Conservation (phyloP, 2,888 invertebrate genomes). For the Aphidius colemani region DNA sequence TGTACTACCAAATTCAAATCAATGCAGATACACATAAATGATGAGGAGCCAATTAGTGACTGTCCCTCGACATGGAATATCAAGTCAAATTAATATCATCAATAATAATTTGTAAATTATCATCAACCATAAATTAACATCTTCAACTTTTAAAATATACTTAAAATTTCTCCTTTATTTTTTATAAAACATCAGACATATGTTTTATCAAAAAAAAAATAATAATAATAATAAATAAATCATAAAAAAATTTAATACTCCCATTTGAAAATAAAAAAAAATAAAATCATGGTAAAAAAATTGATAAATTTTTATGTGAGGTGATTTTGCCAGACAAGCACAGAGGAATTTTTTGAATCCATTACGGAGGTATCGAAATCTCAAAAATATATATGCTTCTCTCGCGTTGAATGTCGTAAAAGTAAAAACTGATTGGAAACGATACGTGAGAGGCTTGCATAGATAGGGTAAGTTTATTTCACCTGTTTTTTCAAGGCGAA, state of each 20-base stretch:
- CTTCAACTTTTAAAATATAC: no score
- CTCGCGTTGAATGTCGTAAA: constrained; percentile 19
- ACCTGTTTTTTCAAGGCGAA: constrained; percentile 8
- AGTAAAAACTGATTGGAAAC: constrained; percentile 45
- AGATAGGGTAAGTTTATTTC: constrained; percentile 1
- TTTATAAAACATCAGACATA: no score
- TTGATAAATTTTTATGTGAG: not conserved
- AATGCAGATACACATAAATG: constrained; percentile 3
- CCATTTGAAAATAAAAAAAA: no score
- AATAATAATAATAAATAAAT: no score
- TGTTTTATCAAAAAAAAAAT: no score
- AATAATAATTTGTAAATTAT: not conserved
- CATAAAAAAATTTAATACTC: not conserved
- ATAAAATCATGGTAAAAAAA: constrained; percentile 4
- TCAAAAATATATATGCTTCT: not conserved
- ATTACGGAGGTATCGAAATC: constrained; percentile 3
- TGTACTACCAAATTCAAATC: not conserved
- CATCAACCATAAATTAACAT: no score
- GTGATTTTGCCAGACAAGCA: constrained; percentile 6
- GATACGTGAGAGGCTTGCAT: constrained; percentile 36
- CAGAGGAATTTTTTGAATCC: not conserved
- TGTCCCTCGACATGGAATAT: constrained; percentile 5
- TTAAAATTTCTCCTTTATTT: no score
- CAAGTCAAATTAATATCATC: not conserved
- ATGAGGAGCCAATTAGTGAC: constrained; percentile 13